Evolutionary conservation across 2,113 vertebrate genomes (phyloP).

Genomic region (Orthonyx spaldingii): DNA sequence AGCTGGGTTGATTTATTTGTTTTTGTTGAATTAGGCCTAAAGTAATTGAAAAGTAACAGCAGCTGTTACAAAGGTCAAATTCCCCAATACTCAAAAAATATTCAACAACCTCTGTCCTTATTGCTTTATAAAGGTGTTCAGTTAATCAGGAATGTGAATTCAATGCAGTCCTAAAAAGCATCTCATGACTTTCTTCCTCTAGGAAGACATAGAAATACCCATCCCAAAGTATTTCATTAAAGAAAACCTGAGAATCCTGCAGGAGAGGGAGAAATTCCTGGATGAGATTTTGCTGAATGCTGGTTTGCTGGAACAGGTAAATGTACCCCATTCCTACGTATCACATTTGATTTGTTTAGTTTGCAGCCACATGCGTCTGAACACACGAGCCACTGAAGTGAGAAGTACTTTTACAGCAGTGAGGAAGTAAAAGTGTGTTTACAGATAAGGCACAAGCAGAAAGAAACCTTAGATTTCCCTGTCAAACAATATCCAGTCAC

Average conservation of each 20-base stretch:
- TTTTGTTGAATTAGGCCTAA: constrained; percentile 35
- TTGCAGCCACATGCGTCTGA: neutral
- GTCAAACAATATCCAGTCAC: neutral
- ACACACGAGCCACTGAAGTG: neutral
- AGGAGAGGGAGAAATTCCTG: constrained; percentile 74
- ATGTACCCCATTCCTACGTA: neutral
- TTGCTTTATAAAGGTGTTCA: neutral
- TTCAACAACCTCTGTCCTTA: neutral
- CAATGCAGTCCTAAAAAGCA: neutral
- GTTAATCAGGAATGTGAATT: neutral
- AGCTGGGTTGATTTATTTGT: constrained; percentile 44
- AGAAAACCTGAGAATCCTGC: constrained; percentile 75
- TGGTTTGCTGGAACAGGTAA: constrained; percentile 53
- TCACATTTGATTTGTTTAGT: neutral
- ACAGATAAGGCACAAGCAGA: neutral
- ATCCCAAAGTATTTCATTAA: constrained; percentile 83
- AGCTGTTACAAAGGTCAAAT: constrained; percentile 34
- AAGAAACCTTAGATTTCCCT: neutral
- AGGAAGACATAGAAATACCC: constrained; percentile 84
- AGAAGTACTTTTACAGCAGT: neutral
- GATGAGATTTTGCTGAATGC: constrained; percentile 67
- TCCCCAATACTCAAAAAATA: neutral
- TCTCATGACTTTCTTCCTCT: neutral
- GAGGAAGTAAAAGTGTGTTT: neutral
- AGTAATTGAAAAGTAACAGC: constrained; percentile 25